Conservation (phyloP, 2,797 vertebrate genomes). For the Hoplostethus mediterraneus region DNA sequence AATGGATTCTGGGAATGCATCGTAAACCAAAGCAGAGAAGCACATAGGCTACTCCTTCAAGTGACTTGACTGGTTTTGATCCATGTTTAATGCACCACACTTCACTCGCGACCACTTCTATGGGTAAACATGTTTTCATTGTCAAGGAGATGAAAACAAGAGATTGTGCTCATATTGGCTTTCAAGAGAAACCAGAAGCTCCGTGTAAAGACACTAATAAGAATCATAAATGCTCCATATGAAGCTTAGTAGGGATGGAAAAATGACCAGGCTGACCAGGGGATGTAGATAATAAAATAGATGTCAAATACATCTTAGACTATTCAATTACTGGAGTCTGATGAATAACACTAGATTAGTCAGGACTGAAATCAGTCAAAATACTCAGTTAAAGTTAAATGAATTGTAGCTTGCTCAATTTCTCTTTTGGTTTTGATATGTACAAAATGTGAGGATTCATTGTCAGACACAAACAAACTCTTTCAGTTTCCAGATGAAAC, state of each 20-base stretch:
- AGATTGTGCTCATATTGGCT: background rate
- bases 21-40: constrained; percentile 36
- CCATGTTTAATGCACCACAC: constrained; percentile 40
- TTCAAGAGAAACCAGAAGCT: background rate
- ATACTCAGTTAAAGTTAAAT: background rate
- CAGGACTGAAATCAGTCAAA: too few species aligned
- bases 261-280: too few species aligned
- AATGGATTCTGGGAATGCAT: constrained; percentile 58
- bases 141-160: constrained; percentile 50
- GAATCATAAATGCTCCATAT: background rate
- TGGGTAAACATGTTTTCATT: constrained; percentile 58
- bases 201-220: background rate
- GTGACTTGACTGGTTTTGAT: constrained; percentile 18
- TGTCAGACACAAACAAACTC: background rate
- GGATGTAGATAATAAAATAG: too few species aligned
- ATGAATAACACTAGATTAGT: too few species aligned
- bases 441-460: background rate
- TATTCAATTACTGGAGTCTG: too few species aligned
- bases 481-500: constrained; percentile 3
- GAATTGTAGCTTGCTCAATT: background rate
- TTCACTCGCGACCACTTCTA: constrained; percentile 41
- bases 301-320: too few species aligned
- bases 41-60: constrained; percentile 31
- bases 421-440: constrained; percentile 1
- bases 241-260: too few species aligned